A percentile compares a stretch with the other conserved stretches of the same genome.
Conservation (phyloP, 2,113 vertebrate genomes). For the Atrichornis clamosus region DNA sequence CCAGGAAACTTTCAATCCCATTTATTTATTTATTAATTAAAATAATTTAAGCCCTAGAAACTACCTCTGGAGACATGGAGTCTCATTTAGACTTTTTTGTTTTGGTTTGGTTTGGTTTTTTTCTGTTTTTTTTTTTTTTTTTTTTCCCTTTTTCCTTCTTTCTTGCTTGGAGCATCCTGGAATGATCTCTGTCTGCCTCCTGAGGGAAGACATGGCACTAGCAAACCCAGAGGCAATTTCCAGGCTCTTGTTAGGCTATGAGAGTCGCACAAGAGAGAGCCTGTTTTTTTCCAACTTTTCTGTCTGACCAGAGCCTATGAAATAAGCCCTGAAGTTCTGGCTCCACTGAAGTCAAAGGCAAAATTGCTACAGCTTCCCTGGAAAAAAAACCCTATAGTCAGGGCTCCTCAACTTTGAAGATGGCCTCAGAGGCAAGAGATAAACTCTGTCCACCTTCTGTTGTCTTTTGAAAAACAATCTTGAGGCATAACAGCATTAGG, state of each 20-base stretch:
- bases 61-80: conserved; percentile 36
- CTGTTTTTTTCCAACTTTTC: not conserved
- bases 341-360: not conserved
- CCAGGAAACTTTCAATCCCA: conserved; percentile 27
- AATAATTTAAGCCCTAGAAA: conserved; percentile 65
- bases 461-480: not conserved
- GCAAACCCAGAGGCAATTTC: conserved; percentile 1
- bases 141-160: not conserved
- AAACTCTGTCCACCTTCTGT: not conserved
- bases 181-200: not conserved
- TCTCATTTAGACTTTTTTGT: conserved; percentile 18
- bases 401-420: not conserved
- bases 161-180: not conserved
- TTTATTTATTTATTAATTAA: conserved; percentile 77
- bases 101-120: not conserved
- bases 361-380: not conserved
- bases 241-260: not conserved
- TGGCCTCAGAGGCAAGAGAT: not conserved
- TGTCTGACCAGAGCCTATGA: not conserved
- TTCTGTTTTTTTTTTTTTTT: conserved; percentile 7
- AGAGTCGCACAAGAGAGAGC: not conserved
- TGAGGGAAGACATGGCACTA: not conserved
- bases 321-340: not conserved
- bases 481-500: not conserved
- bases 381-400: not conserved